Base-by-base conservation (phyloP, 2,797 vertebrate genomes). In the Pangasius djambal region DNA sequence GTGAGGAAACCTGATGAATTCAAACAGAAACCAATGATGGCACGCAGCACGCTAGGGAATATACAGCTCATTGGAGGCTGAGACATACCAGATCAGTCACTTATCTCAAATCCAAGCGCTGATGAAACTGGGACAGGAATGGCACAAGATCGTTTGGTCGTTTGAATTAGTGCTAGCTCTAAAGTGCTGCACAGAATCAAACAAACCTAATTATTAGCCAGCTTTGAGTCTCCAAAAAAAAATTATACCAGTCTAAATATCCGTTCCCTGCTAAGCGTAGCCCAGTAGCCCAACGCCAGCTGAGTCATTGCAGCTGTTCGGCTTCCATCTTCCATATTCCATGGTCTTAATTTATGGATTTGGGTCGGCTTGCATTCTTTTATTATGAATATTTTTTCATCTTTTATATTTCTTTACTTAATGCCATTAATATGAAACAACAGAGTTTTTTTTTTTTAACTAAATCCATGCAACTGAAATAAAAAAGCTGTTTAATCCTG, bases 21-120 rank as follows among this genome's bases (percentile, higher is more conserved):
- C 72, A 48, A 28, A 25, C 28, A 50, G 22, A 75, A 75, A 28
- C 72, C 44, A 31, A 8, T 18, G 13, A 82, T 40, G 34, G 78
- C 52, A 81, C 52, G 10, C 31, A 12, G 1, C n/a, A 31, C 50
- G 1, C 31, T 81, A 37, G 79, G 31, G 34, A 40, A 63, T 40
- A 63, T 83, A 0, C 22, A 65, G 40, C 13, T 67, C 57, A 18
- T n/a, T 18, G 40, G 40, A 65, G 12, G 12, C 28, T n/a, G 25
- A 65, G 81, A n/a, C 13, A 18, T 48, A 65, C 16, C 20, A 37
- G 20, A 22, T 82, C 48, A 15, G 25, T n/a, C 15, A 52, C 44
- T 37, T 37, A 57, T 57, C 20, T 25, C 55, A 61, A 82, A 82
- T 61, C 18, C 79, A 82, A 40, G 79, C 79, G 40, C 55, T 78